Evolutionary conservation across 2,888 invertebrate genomes (phyloP).

Genomic region (Galeopsomyia nigrocyanea): DNA sequence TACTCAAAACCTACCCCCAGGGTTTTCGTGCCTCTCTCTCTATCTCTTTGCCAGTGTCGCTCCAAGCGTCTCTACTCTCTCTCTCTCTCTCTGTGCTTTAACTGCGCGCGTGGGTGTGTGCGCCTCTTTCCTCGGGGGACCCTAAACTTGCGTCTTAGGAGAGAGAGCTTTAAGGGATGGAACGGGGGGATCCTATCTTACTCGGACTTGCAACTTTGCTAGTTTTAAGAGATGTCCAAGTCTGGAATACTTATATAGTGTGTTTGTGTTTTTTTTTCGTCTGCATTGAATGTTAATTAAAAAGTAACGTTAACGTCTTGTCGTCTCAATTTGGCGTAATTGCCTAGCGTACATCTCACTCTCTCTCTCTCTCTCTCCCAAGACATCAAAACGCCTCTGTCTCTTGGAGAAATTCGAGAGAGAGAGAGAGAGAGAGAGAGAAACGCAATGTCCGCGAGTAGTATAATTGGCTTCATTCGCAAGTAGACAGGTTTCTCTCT

Average conservation of each 20-base stretch:
- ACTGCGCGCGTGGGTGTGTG: slow-evolving; percentile 26
- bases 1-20: slow-evolving; percentile 42
- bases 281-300: too few species aligned
- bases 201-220: too few species aligned
- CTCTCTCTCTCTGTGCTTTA: slow-evolving; percentile 19
- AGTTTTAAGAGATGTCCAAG: neutral
- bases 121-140: slow-evolving; percentile 43
- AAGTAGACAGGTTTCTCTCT: slow-evolving; percentile 60
- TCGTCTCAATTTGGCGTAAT: too few species aligned
- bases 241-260: neutral
- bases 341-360: too few species aligned
- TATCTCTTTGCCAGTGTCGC: neutral
- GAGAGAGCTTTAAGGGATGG: neutral
- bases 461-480: slow-evolving; percentile 68
- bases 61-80: slow-evolving; percentile 22
- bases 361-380: neutral
- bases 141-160: slow-evolving; percentile 10
- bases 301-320: too few species aligned
- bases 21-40: slow-evolving; percentile 27
- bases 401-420: too few species aligned
- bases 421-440: slow-evolving; percentile 37
- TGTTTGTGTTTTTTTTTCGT: too few species aligned
- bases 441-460: neutral
- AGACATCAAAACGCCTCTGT: too few species aligned
- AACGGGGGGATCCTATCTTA: neutral